These are phyloP conservation scores for Amia ocellicauda DNA, from an alignment of 2,113 vertebrate genomes.

Conservation along the genomic window DNA sequence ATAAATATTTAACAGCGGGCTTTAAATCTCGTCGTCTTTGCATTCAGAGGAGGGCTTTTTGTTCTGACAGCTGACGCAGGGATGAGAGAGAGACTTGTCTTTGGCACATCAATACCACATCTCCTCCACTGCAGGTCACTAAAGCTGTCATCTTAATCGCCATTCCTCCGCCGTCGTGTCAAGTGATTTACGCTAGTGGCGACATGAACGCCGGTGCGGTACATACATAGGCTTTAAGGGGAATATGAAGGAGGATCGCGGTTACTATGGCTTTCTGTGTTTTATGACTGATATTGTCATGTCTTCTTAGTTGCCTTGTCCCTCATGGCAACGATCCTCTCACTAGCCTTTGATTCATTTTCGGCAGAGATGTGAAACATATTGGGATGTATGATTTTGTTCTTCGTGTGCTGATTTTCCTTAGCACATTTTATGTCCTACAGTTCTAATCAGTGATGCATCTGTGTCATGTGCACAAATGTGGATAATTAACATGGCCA, in stretches of 20 bases:
- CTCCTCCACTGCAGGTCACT: background rate
- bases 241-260: background rate
- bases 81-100: background rate
- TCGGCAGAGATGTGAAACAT: too few species aligned
- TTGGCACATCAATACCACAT: background rate
- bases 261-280: background rate
- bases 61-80: background rate
- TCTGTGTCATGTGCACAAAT: too few species aligned
- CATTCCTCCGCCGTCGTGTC: background rate
- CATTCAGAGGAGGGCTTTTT: background rate
- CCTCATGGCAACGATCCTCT: too few species aligned
- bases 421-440: too few species aligned
- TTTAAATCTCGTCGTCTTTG: background rate
- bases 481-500: too few species aligned
- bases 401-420: too few species aligned
- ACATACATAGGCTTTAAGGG: background rate
- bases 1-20: too few species aligned
- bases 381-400: too few species aligned
- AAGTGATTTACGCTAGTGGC: background rate
- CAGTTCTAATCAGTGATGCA: too few species aligned
- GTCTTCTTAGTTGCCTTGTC: too few species aligned
- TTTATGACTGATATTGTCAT: background rate
- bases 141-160: background rate
- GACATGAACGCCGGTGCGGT: background rate
- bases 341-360: too few species aligned